Percentiles rank a stretch among this genome's conserved stretches.
Evolutionary conservation across 2,113 vertebrate genomes (phyloP).

Genomic region (Proteles cristata): DNA sequence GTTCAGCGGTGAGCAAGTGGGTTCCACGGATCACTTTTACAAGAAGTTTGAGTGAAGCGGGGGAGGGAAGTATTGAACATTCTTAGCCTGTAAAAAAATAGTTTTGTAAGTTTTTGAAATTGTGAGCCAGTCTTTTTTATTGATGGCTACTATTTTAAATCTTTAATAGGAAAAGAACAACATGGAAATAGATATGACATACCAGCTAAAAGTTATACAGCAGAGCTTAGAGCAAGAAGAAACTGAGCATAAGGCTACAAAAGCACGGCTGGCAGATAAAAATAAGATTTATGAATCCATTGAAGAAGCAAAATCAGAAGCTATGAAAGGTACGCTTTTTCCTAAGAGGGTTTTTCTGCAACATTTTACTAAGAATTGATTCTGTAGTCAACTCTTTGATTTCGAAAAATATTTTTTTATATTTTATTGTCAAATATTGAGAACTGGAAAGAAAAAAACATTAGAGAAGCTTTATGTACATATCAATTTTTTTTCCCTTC

Average conservation of each 20-base stretch:
- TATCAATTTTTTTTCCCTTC: not conserved
- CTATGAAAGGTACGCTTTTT: conserved; percentile 93
- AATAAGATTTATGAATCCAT: conserved; percentile 98
- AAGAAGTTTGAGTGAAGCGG: not conserved
- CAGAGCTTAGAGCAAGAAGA: conserved; percentile 98
- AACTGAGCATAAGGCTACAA: conserved; percentile 95
- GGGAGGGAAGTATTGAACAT: not conserved
- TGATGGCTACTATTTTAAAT: conserved; percentile 41
- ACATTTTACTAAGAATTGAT: not conserved
- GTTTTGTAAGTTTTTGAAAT: conserved; percentile 28
- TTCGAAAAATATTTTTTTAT: conserved; percentile 34
- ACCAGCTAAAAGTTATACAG: conserved; percentile 97
- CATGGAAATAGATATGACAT: conserved; percentile 98
- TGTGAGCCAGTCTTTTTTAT: not conserved
- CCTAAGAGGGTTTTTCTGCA: not conserved
- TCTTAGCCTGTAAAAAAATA: not conserved
- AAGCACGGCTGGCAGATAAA: conserved; percentile 95
- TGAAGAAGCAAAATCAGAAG: conserved; percentile 98
- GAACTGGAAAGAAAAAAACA: not conserved
- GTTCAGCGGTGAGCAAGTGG: no score
- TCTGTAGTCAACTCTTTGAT: not conserved
- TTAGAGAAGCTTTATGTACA: not conserved
- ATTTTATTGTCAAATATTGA: conserved; percentile 16
- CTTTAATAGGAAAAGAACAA: conserved; percentile 95
- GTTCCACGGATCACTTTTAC: not conserved